These are phyloP conservation scores for Dolichotis patagonum DNA, from an alignment of 2,113 vertebrate genomes.

Conservation along the genomic window DNA sequence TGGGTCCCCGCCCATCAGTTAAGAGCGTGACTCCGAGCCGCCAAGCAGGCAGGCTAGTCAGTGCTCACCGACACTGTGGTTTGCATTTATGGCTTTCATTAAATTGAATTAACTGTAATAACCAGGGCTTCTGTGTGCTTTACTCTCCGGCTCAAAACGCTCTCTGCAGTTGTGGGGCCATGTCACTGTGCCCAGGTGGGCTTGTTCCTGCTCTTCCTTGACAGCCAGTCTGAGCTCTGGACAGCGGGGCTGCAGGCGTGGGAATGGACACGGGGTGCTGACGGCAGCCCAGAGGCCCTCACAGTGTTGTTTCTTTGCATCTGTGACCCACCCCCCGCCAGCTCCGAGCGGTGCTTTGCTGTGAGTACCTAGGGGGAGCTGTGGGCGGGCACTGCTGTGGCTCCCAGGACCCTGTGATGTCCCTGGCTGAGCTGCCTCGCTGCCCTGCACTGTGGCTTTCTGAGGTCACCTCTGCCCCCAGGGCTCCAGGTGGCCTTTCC, in stretches of 20 bases:
- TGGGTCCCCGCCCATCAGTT: constrained; percentile 73
- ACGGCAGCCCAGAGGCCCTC: not conserved
- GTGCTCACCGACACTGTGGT: not conserved
- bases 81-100: constrained; percentile 75
- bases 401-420: not conserved
- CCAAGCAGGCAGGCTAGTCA: constrained; percentile 23
- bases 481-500: not conserved
- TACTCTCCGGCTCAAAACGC: not conserved
- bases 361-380: not conserved
- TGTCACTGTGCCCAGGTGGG: not conserved
- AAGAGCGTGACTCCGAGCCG: constrained; percentile 12
- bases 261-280: not conserved
- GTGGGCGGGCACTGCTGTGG: not conserved
- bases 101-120: constrained; percentile 64
- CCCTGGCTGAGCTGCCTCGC: not conserved
- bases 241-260: not conserved
- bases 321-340: not conserved
- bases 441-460: not conserved
- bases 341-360: not conserved
- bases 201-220: not conserved
- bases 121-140: constrained; percentile 66
- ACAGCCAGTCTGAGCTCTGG: not conserved
- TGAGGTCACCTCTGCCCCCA: not conserved
- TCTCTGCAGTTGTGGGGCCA: not conserved
- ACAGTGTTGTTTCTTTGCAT: not conserved